Evolutionary conservation across 2,888 invertebrate genomes (phyloP).

Genomic region (Lydus trimaculatus): DNA sequence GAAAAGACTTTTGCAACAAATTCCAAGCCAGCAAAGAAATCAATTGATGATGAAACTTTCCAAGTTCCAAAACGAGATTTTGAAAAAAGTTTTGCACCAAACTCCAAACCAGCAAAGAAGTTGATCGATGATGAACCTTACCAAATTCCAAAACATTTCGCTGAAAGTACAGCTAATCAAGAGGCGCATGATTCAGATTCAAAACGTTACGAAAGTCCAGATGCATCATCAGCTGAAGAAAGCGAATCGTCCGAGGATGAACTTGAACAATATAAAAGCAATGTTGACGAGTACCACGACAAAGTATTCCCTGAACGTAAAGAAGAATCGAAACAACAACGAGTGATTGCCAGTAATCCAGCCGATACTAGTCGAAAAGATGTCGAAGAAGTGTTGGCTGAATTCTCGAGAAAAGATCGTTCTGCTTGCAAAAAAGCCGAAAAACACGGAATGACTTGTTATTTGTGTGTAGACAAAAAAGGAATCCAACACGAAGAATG

Average conservation of each 20-base stretch:
- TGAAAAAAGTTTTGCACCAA: background rate
- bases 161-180: conserved; percentile 40
- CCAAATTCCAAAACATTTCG: conserved; percentile 49
- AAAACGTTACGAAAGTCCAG: conserved; percentile 36
- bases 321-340: conserved; percentile 55
- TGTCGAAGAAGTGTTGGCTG: conserved; percentile 74
- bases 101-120: conserved; percentile 31
- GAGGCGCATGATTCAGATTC: conserved; percentile 38
- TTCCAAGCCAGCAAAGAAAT: too few relatives aligned
- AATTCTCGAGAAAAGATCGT: conserved; percentile 76
- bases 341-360: conserved; percentile 41
- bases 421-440: conserved; percentile 75
- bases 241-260: conserved; percentile 53
- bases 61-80: too few relatives aligned
- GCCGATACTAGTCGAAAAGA: conserved; percentile 68
- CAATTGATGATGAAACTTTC: too few relatives aligned
- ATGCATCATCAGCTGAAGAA: conserved; percentile 26
- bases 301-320: conserved; percentile 59
- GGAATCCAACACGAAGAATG: conserved; percentile 80
- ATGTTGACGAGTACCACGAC: conserved; percentile 61
- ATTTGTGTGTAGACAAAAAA: conserved; percentile 72
- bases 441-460: conserved; percentile 80
- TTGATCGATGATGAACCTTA: conserved; percentile 44
- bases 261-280: conserved; percentile 60
- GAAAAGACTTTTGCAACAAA: too few relatives aligned